Conservation (phyloP, 2,888 invertebrate species). For the Bombylius major region DNA sequence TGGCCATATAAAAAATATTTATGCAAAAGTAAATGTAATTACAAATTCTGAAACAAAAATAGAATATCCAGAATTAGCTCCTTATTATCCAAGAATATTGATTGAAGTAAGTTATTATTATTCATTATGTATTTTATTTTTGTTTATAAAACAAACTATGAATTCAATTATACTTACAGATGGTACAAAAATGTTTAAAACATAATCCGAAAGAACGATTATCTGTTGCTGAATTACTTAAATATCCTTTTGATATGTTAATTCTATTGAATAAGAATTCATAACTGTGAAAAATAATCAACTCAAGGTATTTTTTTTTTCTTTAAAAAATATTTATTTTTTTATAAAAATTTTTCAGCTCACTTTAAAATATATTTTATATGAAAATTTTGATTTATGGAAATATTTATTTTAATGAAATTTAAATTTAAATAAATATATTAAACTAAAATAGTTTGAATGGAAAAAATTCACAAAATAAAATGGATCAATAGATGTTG, state of each 20-base stretch:
- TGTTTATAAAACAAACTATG: background rate
- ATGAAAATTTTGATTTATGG: no score
- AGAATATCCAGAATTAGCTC: conserved; percentile 50
- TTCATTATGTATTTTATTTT: background rate
- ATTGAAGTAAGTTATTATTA: conserved; percentile 24
- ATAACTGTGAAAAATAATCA: background rate
- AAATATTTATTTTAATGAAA: no score
- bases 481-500: no score
- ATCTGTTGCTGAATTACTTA: conserved; percentile 31
- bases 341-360: no score
- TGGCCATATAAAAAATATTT: conserved; percentile 58
- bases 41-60: conserved; percentile 60
- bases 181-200: conserved; percentile 31
- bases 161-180: conserved; percentile 18
- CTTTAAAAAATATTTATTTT: no score
- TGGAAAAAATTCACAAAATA: no score
- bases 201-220: conserved; percentile 32
- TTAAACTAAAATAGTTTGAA: no score
- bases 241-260: conserved; percentile 35
- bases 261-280: conserved; percentile 22
- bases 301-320: no score
- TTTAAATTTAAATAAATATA: no score
- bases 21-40: conserved; percentile 67
- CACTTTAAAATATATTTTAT: no score
- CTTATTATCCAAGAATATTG: conserved; percentile 38